Percentiles rank a stretch among this genome's conserved stretches.
phyloP scores from a whole-genome alignment of 1,140 invertebrate genomes.

The Heliconius nattereri region DNA sequence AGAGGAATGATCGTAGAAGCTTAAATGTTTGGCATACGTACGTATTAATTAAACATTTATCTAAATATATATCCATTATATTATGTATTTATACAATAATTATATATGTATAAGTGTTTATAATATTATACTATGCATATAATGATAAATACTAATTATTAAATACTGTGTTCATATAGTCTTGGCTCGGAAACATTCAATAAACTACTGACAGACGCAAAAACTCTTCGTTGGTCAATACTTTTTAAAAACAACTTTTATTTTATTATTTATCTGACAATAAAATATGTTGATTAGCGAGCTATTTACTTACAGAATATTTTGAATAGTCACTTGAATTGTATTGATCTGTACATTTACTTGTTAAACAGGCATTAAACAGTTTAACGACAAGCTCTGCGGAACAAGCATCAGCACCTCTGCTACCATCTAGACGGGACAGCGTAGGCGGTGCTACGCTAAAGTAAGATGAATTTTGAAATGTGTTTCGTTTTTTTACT shows the following conservation, averaged over 20 bases:
- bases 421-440: slow-evolving; percentile 86
- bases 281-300: background rate
- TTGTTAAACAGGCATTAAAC: slow-evolving; percentile 83
- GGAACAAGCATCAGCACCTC: slow-evolving; percentile 80
- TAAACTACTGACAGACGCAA: background rate
- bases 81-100: background rate
- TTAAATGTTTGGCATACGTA: background rate
- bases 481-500: background rate
- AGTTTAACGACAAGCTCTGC: slow-evolving; percentile 83
- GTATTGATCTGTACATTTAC: background rate
- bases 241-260: background rate
- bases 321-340: background rate
- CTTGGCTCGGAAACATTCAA: background rate
- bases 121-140: background rate
- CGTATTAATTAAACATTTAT: background rate
- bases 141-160: background rate
- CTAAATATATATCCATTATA: background rate
- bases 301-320: background rate
- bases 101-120: background rate
- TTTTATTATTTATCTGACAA: background rate
- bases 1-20: slow-evolving; percentile 1
- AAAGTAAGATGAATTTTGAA: slow-evolving; percentile 57
- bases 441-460: slow-evolving; percentile 83
- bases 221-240: background rate
- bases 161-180: background rate